Percentiles rank a stretch among this genome's conserved stretches.
Evolutionary conservation across 2,113 vertebrate species (phyloP).

Genomic region (Catharus fuscescens): DNA sequence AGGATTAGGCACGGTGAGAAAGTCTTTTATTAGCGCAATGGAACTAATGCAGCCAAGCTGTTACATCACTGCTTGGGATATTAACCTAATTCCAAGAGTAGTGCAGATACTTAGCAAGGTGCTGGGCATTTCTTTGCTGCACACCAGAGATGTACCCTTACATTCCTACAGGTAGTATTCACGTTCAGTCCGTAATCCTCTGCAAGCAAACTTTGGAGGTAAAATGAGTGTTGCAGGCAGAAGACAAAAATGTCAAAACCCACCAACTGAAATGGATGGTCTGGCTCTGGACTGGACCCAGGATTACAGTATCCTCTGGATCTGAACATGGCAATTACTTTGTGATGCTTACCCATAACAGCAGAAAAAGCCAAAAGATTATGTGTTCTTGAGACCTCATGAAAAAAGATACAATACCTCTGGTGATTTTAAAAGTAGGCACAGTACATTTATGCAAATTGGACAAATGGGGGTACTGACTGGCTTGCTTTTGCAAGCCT

Average conservation of each 20-base stretch:
- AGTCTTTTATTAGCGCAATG: background rate
- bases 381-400: background rate
- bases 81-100: background rate
- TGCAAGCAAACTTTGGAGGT: background rate
- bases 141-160: background rate
- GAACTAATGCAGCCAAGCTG: background rate
- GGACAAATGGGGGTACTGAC: fast-evolving
- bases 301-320: background rate
- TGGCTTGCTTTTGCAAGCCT: background rate
- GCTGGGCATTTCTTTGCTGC: background rate
- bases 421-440: background rate
- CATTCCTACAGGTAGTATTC: background rate
- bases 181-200: background rate
- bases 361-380: background rate
- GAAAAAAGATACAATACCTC: background rate
- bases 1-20: background rate
- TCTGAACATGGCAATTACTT: background rate
- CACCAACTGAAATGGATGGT: background rate
- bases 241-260: background rate
- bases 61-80: background rate
- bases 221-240: background rate
- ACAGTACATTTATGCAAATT: background rate
- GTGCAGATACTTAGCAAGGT: background rate
- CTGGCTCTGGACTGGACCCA: background rate
- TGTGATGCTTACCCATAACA: background rate